Percentiles rank a stretch among this genome's conserved stretches.
Conservation (phyloP, 2,113 vertebrate genomes). For the Ailuropoda melanoleuca region DNA sequence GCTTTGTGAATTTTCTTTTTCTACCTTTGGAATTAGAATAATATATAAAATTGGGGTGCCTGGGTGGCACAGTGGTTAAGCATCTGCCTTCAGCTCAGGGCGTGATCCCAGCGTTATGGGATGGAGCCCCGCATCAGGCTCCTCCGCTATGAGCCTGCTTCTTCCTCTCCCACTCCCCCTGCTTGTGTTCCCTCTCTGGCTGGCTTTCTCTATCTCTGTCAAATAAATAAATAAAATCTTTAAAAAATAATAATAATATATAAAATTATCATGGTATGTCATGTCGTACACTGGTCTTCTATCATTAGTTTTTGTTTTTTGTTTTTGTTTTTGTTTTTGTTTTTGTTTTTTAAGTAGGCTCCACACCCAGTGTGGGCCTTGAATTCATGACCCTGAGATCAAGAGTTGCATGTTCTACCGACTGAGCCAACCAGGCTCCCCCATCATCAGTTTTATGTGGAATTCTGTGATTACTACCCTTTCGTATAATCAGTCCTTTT, state of each 20-base stretch:
- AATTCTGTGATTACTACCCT: neutral
- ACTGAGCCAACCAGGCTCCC: neutral
- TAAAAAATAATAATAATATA: too few species aligned
- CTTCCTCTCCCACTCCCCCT: too few species aligned
- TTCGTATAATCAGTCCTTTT: neutral
- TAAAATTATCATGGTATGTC: neutral
- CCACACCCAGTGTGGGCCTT: neutral
- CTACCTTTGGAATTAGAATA: neutral
- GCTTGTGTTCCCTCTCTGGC: too few species aligned
- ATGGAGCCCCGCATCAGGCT: too few species aligned
- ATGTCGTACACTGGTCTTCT: neutral
- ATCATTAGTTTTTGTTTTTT: neutral
- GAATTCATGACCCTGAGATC: neutral
- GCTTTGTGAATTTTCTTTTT: slow-evolving; percentile 1
- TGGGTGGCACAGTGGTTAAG: too few species aligned
- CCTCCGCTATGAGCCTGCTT: too few species aligned
- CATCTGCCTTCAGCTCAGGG: too few species aligned
- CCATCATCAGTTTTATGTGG: neutral
- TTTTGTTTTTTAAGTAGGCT: neutral
- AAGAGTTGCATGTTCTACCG: neutral
- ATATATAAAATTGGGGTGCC: neutral
- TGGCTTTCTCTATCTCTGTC: too few species aligned
- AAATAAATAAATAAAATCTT: too few species aligned
- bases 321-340: neutral
- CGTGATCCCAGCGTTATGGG: too few species aligned